A percentile compares a stretch with the other conserved stretches of the same genome.
phyloP scores from a whole-genome alignment of 2,888 invertebrate species.

The Ophioninae sp. region DNA sequence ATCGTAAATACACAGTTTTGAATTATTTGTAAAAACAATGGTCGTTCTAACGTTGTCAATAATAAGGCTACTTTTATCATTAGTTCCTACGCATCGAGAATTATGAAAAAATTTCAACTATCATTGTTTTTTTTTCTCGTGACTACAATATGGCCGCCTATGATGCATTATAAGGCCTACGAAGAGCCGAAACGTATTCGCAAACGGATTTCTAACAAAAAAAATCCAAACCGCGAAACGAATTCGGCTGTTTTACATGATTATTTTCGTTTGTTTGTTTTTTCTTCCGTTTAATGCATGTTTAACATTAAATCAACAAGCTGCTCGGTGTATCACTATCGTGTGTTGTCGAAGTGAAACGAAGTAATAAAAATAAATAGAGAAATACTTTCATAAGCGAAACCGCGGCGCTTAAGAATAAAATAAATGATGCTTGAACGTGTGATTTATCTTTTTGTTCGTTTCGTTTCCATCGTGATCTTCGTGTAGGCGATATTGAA shows the following conservation, averaged over 20 bases:
- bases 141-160: constrained; percentile 68
- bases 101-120: constrained; percentile 60
- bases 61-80: constrained; percentile 48
- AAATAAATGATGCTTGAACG: constrained; percentile 47
- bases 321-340: constrained; percentile 69
- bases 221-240: constrained; percentile 38
- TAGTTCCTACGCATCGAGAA: constrained; percentile 59
- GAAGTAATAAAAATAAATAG: constrained; percentile 62
- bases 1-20: constrained; percentile 63
- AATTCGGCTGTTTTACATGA: constrained; percentile 53
- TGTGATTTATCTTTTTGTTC: background rate
- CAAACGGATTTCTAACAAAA: constrained; percentile 39
- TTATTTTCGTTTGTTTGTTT: constrained; percentile 26
- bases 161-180: constrained; percentile 66
- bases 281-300: constrained; percentile 23
- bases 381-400: constrained; percentile 61
- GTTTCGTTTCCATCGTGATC: constrained; percentile 22
- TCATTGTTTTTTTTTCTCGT: constrained; percentile 48
- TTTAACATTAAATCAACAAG: constrained; percentile 66
- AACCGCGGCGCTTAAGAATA: constrained; percentile 53
- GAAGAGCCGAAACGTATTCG: constrained; percentile 46
- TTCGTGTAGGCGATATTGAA: constrained; percentile 56
- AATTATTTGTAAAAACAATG: constrained; percentile 65
- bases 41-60: constrained; percentile 52
- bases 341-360: constrained; percentile 56